Percentiles rank a stretch among this genome's conserved stretches.
Conservation (phyloP, 2,888 invertebrate species). For the Mystacides longicornis region DNA sequence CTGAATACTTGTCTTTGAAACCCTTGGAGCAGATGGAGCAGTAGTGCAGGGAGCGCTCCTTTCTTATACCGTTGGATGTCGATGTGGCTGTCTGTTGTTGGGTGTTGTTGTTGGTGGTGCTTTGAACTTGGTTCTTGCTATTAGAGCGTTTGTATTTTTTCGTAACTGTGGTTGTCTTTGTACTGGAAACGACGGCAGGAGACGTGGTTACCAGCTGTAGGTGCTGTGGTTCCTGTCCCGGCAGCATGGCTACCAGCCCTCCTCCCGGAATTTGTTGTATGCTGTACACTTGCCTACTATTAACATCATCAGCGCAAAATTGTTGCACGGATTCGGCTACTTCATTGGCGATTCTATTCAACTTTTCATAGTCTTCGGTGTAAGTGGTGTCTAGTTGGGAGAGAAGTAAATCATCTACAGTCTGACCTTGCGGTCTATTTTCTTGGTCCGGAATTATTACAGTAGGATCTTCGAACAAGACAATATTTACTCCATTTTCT, state of each 20-base stretch:
- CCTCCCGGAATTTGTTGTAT: slow-evolving; percentile 46
- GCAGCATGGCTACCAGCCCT: slow-evolving; percentile 45
- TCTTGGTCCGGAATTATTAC: slow-evolving; percentile 41
- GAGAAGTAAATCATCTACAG: slow-evolving; percentile 62
- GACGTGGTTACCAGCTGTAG: slow-evolving; percentile 48
- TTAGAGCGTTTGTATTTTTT: slow-evolving; percentile 67
- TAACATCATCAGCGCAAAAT: slow-evolving; percentile 53
- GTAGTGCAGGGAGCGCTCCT: slow-evolving; percentile 83
- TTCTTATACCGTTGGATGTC: slow-evolving; percentile 66
- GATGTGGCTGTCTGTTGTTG: slow-evolving; percentile 48
- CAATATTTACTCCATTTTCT: slow-evolving; percentile 39
- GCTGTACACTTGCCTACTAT: slow-evolving; percentile 50
- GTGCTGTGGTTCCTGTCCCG: slow-evolving; percentile 41
- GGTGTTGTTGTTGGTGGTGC: slow-evolving; percentile 18
- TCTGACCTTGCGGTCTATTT: slow-evolving; percentile 52
- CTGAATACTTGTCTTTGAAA: slow-evolving; percentile 93
- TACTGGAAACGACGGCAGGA: slow-evolving; percentile 55
- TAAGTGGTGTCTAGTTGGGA: slow-evolving; percentile 61
- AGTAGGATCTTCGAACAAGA: slow-evolving; percentile 44
- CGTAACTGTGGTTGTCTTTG: slow-evolving; percentile 49
- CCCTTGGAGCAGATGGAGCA: slow-evolving; percentile 91
- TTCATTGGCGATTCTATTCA: slow-evolving; percentile 77
- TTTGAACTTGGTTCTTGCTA: slow-evolving; percentile 45
- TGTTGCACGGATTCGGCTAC: slow-evolving; percentile 71
- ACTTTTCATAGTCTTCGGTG: slow-evolving; percentile 77